Base-by-base conservation (phyloP, 2,888 invertebrate species). In the Caenorhabditis doughertyi region DNA sequence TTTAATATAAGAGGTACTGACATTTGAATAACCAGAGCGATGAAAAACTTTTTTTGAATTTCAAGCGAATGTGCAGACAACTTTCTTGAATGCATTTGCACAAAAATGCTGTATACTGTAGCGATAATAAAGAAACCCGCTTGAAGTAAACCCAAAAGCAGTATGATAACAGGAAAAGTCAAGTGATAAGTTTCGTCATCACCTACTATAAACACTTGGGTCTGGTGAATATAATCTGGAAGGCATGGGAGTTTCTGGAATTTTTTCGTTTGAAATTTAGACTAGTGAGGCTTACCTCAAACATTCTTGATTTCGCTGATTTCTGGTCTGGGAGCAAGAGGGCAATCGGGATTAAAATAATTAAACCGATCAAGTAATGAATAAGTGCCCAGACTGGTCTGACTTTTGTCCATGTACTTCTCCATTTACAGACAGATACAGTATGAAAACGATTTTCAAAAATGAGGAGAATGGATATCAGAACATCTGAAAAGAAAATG, bases 371-470 rank as follows among this genome's bases (percentile, higher is more conserved):
- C 5, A 60, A 7, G 25, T 60, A 60, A 32, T 60, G 58, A 2
- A 16, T 1, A 3, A 21, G 23, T 7, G 25, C 5, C 58, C 58
- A 60, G 13, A 25, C 23, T 2, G 13, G 11, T 16, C 58, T 21
- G 29, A 42, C 3, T 25, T 13, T 23, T 23, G 11, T 16, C 58
- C 58, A 60, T 5, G 23, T 3, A 8, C 3, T 0, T 25, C 25
- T 60, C 58, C 58, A 60, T 0, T 5, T 0, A 25, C 16, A 60
- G 16, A 3, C 29, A 21, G 39, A 60, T 16, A 60, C 42, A 18
- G n/a, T 16, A 16, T 60, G 42, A 8, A 60, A 42, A 13, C 58
- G 39, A 13, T 60, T 39, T 35, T 60, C 58, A 11, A 60, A 60
- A 7, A 60, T 39, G 0, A 42, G 39, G 2, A 60, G 58, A 1